These are phyloP conservation scores for Steinernema feltiae DNA, from an alignment of 1,140 invertebrate species.

Conservation along the genomic window DNA sequence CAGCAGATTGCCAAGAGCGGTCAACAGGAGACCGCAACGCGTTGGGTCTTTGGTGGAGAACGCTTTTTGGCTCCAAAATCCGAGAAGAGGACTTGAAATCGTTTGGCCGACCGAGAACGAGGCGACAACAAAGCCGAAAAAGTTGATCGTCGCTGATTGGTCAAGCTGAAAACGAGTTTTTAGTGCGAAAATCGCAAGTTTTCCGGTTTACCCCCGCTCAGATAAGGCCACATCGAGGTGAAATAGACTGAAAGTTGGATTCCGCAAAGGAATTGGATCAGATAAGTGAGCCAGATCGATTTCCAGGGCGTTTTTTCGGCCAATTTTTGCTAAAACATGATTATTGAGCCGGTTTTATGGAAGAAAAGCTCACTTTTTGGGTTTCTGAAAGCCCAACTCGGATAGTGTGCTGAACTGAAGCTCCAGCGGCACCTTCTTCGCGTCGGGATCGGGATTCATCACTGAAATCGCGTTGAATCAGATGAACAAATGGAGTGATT, in stretches of 20 bases:
- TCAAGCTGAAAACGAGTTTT: conserved; percentile 25
- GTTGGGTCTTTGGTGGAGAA: conserved; percentile 24
- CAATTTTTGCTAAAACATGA: neutral
- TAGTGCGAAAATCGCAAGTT: too few species aligned
- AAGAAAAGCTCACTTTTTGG: neutral
- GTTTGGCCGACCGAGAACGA: conserved; percentile 7
- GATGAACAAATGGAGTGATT: too few species aligned
- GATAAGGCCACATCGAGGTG: conserved; percentile 35
- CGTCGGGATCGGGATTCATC: too few species aligned
- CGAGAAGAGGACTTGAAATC: conserved; percentile 22
- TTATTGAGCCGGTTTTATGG: neutral
- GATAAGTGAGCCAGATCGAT: neutral
- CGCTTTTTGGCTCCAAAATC: conserved; percentile 27
- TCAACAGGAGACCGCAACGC: conserved; percentile 16
- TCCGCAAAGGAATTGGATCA: conserved; percentile 9
- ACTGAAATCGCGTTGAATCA: too few species aligned
- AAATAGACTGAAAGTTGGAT: conserved; percentile 35
- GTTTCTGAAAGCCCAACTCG: neutral
- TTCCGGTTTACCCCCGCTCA: conserved; percentile 19
- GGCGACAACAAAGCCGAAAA: conserved; percentile 23
- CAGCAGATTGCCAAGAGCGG: conserved; percentile 14
- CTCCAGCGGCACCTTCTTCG: neutral
- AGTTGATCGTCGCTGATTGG: conserved; percentile 18
- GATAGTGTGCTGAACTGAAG: neutral
- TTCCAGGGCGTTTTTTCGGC: neutral